Conservation (phyloP, 92 coral and sea anemone genomes). For the Porites evermanni region DNA sequence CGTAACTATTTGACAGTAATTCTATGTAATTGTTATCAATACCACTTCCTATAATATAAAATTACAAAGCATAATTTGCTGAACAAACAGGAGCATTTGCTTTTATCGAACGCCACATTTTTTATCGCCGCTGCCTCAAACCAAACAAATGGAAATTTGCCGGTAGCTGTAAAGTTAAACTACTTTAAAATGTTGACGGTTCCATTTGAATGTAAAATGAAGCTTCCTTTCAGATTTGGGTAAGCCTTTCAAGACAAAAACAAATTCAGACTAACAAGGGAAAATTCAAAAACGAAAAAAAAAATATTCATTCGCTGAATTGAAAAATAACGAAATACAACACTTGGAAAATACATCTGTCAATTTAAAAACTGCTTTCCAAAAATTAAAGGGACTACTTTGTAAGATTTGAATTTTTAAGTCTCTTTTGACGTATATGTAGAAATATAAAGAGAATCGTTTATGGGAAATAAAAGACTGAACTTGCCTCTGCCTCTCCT, state of each 20-base stretch:
- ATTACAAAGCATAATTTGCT: background rate
- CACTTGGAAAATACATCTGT: too few species aligned
- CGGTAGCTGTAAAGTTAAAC: conserved; percentile 7
- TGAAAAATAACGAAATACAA: background rate
- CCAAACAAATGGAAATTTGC: conserved; percentile 16
- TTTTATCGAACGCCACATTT: background rate
- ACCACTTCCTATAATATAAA: background rate
- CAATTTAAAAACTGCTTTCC: background rate
- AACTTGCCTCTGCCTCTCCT: background rate
- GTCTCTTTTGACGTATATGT: too few species aligned
- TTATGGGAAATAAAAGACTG: too few species aligned
- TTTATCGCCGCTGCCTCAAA: conserved; percentile 2
- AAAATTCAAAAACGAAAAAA: background rate
- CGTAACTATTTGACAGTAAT: too few species aligned
- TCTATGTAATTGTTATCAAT: background rate
- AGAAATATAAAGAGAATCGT: too few species aligned
- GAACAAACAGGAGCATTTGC: background rate
- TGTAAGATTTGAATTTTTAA: too few species aligned
- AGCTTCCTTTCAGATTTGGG: conserved; percentile 22
- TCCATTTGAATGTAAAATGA: conserved; percentile 27
- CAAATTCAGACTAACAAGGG: background rate
- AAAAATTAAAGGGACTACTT: background rate
- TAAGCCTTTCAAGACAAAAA: conserved; percentile 20
- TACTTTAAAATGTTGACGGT: conserved; percentile 5
- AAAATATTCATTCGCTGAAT: background rate